Base-by-base conservation (phyloP, 2,888 invertebrate species). In the Melieria picta region DNA sequence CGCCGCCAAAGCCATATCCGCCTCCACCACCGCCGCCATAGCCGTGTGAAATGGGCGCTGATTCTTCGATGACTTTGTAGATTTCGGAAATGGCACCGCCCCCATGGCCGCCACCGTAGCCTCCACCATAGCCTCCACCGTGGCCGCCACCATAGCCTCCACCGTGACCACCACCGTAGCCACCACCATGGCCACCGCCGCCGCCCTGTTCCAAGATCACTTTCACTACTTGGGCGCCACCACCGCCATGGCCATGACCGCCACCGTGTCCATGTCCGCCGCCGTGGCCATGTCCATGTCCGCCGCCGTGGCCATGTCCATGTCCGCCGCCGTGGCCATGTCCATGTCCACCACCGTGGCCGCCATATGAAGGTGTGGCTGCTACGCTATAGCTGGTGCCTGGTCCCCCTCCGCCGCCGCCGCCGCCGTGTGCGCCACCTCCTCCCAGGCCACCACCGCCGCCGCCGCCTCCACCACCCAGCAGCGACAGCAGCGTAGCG, bases 401-500 rank as follows among this genome's bases (percentile, higher is more conserved):
- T 7, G 11, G 13, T 11, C 48, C 58, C 45, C 48, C 56, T 3
- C 52, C 52, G 1, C 13, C 11, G 9, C 52, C 52, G 1, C 52
- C 52, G 30, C 52, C 52, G 30, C 64, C 64, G 47, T 48, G 48
- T 9, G 52, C 47, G 13, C 65, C 57, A 43, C 62, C 52, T 57
- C 65, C 57, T 43, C 62, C 52, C n/a, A 52, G 50, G 45, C 69
- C 72, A 58, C 64, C 69, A 47, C 62, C 65, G 47, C 58, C 62
- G 11, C 57, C 47, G 10, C 61, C 60, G 45, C 65, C n/a, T n/a
- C n/a, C 55, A 57, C 68, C 83, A 6, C 81, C 79, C 58, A 83
- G 71, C 13, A 83, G 74, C 61, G 78, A 80, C n/a, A 79, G 76
- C 7, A 83, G 74, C 45, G 82, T 79, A 61, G 79, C 83, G 73